Percentiles rank a stretch among this genome's conserved stretches.
These are phyloP conservation scores for Neocrepidodera transversa DNA, from an alignment of 2,888 invertebrate species.

Conservation along the genomic window DNA sequence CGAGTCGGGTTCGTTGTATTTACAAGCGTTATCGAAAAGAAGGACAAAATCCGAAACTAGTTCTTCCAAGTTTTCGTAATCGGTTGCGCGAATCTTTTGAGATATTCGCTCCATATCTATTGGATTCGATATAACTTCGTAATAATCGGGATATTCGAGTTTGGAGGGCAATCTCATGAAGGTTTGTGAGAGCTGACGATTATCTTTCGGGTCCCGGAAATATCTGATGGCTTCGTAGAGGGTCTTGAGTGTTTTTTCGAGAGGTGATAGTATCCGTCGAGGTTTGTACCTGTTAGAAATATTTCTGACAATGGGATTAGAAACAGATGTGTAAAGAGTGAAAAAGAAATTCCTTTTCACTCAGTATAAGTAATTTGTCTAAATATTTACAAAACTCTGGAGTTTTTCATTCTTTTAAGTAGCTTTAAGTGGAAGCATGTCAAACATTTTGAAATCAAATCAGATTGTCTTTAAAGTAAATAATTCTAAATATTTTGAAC, in stretches of 20 bases:
- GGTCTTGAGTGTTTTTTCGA: conserved; percentile 81
- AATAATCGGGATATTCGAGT: conserved; percentile 93
- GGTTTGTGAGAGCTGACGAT: conserved; percentile 89
- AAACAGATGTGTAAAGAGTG: background rate
- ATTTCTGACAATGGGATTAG: background rate
- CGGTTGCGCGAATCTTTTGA: conserved; percentile 78
- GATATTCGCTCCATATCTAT: conserved; percentile 96
- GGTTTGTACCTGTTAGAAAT: conserved; percentile 53
- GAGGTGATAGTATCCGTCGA: conserved; percentile 63
- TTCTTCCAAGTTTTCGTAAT: conserved; percentile 85
- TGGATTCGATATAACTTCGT: conserved; percentile 94
- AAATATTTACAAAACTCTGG: too few species aligned
- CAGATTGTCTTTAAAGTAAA: too few species aligned
- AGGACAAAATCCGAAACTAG: conserved; percentile 86
- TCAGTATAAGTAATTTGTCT: too few species aligned
- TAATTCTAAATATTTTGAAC: too few species aligned
- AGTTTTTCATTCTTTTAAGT: too few species aligned
- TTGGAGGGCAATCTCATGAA: conserved; percentile 96
- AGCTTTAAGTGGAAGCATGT: too few species aligned
- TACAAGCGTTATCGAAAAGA: conserved; percentile 97
- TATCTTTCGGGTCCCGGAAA: conserved; percentile 82
- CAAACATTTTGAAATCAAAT: too few species aligned
- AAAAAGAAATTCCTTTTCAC: background rate
- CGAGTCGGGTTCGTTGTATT: conserved; percentile 96
- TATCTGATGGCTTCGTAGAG: conserved; percentile 90